phyloP scores from a whole-genome alignment of 2,797 vertebrate genomes.

The Lepus oiostolus region DNA sequence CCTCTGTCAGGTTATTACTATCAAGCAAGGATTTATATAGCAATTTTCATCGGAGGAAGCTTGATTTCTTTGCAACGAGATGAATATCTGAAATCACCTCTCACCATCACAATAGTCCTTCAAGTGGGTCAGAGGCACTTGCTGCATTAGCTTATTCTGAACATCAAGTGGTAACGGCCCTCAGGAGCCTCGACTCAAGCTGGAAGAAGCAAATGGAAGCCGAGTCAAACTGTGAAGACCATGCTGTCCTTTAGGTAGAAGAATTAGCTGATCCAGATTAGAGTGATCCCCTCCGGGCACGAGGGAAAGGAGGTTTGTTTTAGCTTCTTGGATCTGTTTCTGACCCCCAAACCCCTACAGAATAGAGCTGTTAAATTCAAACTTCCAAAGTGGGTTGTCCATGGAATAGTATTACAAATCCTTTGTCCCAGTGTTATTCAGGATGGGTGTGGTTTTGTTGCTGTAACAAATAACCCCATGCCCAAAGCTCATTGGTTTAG shows the following conservation, averaged over 20 bases:
- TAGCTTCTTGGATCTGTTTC: background rate
- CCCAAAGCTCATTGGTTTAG: background rate
- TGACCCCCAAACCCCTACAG: background rate
- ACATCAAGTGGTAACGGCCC: background rate
- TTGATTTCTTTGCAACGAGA: slow-evolving; percentile 45
- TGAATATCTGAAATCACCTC: slow-evolving; percentile 55
- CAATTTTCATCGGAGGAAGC: slow-evolving; percentile 65
- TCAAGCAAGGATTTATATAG: slow-evolving; percentile 63
- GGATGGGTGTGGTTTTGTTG: background rate
- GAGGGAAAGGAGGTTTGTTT: background rate
- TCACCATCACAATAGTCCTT: slow-evolving; percentile 2
- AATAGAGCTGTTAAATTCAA: background rate
- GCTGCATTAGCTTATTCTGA: background rate
- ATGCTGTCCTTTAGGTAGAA: background rate
- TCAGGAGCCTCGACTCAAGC: background rate
- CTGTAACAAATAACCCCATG: background rate
- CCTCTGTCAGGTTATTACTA: slow-evolving; percentile 62
- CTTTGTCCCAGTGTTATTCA: background rate
- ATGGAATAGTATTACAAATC: background rate
- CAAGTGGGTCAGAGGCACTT: background rate
- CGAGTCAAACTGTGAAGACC: background rate
- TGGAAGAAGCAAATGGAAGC: background rate
- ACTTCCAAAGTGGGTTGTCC: background rate
- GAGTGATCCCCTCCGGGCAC: background rate
- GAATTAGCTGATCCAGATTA: background rate